A percentile compares a stretch with the other conserved stretches of the same genome.
Evolutionary conservation across 2,113 vertebrate species (phyloP).

Genomic region (Melanocharis versteri): DNA sequence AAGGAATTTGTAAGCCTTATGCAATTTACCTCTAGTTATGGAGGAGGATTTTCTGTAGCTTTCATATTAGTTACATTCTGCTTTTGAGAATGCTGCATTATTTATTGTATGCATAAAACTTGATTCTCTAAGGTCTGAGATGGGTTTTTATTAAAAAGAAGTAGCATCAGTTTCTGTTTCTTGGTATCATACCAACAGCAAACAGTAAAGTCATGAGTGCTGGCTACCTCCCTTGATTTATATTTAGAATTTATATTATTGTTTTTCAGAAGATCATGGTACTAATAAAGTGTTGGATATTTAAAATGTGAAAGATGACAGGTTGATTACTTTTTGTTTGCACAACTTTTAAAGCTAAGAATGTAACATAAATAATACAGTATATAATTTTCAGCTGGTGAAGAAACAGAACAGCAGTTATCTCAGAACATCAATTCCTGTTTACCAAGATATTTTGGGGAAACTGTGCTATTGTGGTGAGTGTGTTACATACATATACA

Average conservation of each 20-base stretch:
- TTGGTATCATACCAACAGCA: not conserved
- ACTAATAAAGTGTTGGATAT: not conserved
- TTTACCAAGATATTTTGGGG: not conserved
- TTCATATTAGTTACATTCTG: not conserved
- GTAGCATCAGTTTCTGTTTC: not conserved
- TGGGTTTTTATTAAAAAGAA: not conserved
- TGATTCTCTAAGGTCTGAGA: not conserved
- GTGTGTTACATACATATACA: not conserved
- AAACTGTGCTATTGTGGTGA: not conserved
- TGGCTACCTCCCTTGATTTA: not conserved
- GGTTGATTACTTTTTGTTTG: not conserved
- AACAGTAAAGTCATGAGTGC: not conserved
- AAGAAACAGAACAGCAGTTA: not conserved
- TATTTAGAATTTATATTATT: not conserved
- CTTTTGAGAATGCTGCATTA: conserved; percentile 14
- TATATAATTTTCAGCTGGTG: not conserved
- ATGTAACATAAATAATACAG: not conserved
- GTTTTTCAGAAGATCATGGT: not conserved
- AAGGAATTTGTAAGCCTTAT: not conserved
- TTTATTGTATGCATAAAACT: not conserved
- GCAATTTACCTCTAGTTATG: not conserved
- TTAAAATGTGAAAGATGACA: not conserved
- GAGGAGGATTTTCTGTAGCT: not conserved
- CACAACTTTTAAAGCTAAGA: not conserved
- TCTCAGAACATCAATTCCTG: not conserved